These are phyloP conservation scores for Australoheros scitulus DNA, from an alignment of 2,113 vertebrate genomes.

Conservation along the genomic window DNA sequence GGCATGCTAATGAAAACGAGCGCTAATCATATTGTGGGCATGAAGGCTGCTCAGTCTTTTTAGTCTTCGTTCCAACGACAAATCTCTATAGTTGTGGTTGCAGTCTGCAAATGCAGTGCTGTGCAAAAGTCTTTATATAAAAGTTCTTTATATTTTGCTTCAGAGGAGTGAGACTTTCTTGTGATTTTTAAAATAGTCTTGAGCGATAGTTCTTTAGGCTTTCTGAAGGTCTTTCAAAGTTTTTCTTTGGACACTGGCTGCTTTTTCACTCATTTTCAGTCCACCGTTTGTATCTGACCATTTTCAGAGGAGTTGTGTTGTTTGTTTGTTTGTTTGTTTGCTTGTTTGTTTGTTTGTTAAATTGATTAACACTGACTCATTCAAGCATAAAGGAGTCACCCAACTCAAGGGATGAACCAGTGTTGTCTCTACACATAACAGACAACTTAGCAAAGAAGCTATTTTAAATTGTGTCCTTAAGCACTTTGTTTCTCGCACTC, in stretches of 20 bases:
- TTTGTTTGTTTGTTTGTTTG: background rate
- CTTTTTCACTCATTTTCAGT: background rate
- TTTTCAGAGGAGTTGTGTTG: background rate
- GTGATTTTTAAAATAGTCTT: accelerated
- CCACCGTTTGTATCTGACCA: background rate
- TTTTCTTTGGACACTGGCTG: background rate
- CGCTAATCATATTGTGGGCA: conserved; percentile 1
- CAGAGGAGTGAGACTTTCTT: background rate
- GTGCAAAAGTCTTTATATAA: background rate
- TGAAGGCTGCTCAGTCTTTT: background rate
- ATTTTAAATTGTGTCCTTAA: no score
- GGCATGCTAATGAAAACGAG: background rate
- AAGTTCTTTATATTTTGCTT: background rate
- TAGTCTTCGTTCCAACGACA: background rate
- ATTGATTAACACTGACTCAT: background rate
- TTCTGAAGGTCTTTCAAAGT: background rate
- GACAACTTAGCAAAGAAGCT: no score
- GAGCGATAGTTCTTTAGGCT: background rate
- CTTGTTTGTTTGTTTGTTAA: background rate
- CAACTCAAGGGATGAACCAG: no score
- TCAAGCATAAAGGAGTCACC: background rate
- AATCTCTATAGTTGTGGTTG: background rate
- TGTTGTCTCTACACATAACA: no score
- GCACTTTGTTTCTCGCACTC: no score
- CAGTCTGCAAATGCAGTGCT: background rate